Evolutionary conservation across 2,113 vertebrate genomes (phyloP).

Genomic region (Etheostoma spectabile): DNA sequence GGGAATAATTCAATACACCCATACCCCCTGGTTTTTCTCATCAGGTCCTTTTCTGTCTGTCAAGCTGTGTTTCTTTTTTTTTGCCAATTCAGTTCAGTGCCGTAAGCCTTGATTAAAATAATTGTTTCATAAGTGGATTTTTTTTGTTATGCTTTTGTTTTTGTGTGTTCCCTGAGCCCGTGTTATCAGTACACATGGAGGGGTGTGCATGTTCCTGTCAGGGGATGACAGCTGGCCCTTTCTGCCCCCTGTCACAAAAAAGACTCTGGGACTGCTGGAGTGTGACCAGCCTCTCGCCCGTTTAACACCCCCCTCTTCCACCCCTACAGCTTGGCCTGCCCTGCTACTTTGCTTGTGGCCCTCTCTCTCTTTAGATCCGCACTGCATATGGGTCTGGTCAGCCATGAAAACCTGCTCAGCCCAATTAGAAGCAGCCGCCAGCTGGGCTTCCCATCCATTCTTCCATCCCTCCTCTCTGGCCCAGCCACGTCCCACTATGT

Average conservation of each 20-base stretch:
- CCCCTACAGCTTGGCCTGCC: constrained; percentile 53
- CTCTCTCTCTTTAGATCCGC: constrained; percentile 61
- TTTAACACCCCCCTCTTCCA: constrained; percentile 31
- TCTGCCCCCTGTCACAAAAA: constrained; percentile 73
- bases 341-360: constrained; percentile 63
- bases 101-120: constrained; percentile 62
- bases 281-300: constrained; percentile 75
- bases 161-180: constrained; percentile 51
- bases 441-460: constrained; percentile 76
- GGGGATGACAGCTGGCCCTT: constrained; percentile 81
- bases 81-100: constrained; percentile 27
- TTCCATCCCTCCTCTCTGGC: constrained; percentile 59
- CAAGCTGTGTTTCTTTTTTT: not conserved
- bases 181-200: constrained; percentile 50
- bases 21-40: constrained; percentile 54
- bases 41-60: constrained; percentile 56
- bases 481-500: constrained; percentile 48
- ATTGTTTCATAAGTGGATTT: constrained; percentile 57
- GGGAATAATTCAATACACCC: constrained; percentile 37
- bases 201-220: constrained; percentile 69
- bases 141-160: constrained; percentile 56
- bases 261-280: constrained; percentile 72
- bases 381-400: constrained; percentile 81
- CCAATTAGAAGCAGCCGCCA: constrained; percentile 83
- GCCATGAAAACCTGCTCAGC: constrained; percentile 79